Evolutionary conservation across 2,113 vertebrate genomes (phyloP).

Genomic region (Bettongia penicillata): DNA sequence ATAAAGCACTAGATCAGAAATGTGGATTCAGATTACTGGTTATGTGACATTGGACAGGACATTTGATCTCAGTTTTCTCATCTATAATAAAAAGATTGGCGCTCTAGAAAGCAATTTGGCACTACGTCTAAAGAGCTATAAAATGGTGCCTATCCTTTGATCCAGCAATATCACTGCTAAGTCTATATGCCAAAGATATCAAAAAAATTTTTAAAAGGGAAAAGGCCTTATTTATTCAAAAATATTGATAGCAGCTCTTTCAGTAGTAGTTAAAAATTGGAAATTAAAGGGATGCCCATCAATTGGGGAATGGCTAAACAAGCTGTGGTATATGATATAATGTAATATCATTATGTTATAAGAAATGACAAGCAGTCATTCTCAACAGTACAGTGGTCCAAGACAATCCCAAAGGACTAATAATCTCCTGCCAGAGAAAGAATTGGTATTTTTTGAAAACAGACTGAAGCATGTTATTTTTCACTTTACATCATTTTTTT

Average conservation of each 20-base stretch:
- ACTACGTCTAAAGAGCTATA: neutral
- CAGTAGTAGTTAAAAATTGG: neutral
- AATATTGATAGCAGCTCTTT: neutral
- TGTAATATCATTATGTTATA: neutral
- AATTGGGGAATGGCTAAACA: neutral
- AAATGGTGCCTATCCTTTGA: neutral
- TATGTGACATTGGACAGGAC: neutral
- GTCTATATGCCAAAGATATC: neutral
- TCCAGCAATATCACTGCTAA: neutral
- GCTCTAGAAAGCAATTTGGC: neutral
- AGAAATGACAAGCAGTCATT: neutral
- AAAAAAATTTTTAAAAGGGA: neutral
- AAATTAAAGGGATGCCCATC: neutral
- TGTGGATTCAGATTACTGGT: neutral
- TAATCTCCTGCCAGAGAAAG: too few relatives aligned
- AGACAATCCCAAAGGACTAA: too few relatives aligned
- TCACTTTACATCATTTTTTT: too few relatives aligned
- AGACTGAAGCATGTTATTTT: too few relatives aligned
- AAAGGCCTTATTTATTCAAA: neutral
- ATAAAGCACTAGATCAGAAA: neutral
- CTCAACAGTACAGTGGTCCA: too few relatives aligned
- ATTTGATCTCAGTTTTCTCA: neutral
- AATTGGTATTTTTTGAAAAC: too few relatives aligned
- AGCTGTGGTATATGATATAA: neutral
- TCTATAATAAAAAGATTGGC: neutral